Evolutionary conservation across 2,888 invertebrate genomes (phyloP).

Genomic region (Escarpia spicata): DNA sequence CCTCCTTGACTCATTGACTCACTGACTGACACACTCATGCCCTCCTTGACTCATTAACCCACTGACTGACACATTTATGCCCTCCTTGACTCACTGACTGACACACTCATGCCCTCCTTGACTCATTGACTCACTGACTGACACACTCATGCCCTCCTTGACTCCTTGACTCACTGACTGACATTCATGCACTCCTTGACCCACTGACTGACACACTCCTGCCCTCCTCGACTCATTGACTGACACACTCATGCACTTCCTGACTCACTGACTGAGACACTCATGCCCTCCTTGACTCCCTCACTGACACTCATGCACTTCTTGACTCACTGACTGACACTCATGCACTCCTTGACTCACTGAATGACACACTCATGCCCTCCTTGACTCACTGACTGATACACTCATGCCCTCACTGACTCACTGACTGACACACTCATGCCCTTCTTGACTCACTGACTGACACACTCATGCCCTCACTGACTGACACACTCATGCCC

Average conservation of each 20-base stretch:
- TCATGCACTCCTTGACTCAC: too few species aligned
- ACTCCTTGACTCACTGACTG: too few species aligned
- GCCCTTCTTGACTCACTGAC: background rate
- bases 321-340: too few species aligned
- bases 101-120: too few species aligned
- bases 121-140: background rate
- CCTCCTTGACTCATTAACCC: background rate
- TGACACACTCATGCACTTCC: background rate
- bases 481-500: too few species aligned
- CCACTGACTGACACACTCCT: too few species aligned
- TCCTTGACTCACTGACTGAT: background rate
- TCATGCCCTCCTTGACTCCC: background rate
- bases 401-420: background rate
- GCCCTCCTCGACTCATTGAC: background rate
- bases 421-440: too few species aligned
- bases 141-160: background rate
- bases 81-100: background rate
- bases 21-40: too few species aligned
- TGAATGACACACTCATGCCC: too few species aligned
- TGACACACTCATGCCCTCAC: too few species aligned
- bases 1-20: too few species aligned
- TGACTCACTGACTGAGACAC: background rate
- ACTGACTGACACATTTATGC: background rate
- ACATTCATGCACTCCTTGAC: background rate
- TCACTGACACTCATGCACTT: background rate